Conservation (phyloP, 2,113 vertebrate species). For the Melospiza melodia region DNA sequence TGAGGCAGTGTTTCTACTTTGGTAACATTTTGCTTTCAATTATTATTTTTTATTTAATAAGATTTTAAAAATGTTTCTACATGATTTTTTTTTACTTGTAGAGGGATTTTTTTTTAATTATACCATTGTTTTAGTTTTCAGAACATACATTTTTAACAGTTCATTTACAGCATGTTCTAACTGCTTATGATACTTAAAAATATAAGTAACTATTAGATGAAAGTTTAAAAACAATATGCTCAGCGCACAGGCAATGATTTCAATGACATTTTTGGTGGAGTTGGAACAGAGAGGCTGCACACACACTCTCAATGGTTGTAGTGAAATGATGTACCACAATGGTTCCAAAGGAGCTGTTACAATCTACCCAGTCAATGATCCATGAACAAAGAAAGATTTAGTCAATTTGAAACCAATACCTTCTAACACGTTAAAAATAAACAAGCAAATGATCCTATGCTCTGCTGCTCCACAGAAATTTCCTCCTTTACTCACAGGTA, state of each 20-base stretch:
- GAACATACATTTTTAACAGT: not conserved
- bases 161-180: not conserved
- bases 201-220: not conserved
- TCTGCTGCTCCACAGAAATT: conserved; percentile 2
- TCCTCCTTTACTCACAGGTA: not conserved
- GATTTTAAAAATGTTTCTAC: not conserved
- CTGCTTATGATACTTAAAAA: not conserved
- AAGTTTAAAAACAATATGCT: conserved; percentile 20
- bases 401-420: conserved; percentile 33
- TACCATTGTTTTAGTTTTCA: not conserved
- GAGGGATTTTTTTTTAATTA: not conserved
- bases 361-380: conserved; percentile 56
- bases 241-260: not conserved
- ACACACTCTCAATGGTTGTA: not conserved
- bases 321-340: conserved; percentile 45
- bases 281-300: not conserved
- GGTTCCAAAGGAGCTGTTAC: conserved; percentile 7
- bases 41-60: not conserved
- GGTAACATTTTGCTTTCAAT: not conserved
- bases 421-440: conserved; percentile 48
- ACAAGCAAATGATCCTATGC: not conserved
- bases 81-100: not conserved
- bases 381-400: conserved; percentile 54
- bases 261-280: not conserved
- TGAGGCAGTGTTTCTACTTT: not conserved